These are phyloP conservation scores for Cavia aperea DNA, from an alignment of 2,113 vertebrate species.

Conservation along the genomic window DNA sequence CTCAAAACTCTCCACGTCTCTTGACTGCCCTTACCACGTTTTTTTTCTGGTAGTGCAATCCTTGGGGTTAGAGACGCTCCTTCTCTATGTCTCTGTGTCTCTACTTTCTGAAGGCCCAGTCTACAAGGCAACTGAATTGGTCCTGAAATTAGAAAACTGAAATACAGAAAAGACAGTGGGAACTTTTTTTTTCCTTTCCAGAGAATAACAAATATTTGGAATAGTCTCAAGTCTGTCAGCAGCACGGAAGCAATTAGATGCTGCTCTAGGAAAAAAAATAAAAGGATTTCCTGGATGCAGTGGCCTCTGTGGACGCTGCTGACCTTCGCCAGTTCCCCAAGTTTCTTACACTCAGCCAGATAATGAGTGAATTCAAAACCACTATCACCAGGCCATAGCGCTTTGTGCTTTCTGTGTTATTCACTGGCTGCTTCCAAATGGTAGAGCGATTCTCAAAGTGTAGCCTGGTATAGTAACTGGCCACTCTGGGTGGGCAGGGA, in stretches of 20 bases:
- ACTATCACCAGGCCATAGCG: not conserved
- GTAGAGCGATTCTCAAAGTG: slow-evolving; percentile 33
- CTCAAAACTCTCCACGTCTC: not conserved
- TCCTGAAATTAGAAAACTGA: slow-evolving; percentile 25
- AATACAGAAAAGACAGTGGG: slow-evolving; percentile 35
- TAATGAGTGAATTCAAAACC: slow-evolving; percentile 32
- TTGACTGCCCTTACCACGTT: not conserved
- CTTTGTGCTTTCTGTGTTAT: slow-evolving; percentile 23
- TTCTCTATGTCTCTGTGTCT: not conserved
- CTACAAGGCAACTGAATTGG: not conserved
- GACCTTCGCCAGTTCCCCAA: slow-evolving; percentile 16
- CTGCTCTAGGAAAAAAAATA: slow-evolving; percentile 14
- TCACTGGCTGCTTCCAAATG: slow-evolving; percentile 44
- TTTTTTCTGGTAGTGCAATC: not conserved
- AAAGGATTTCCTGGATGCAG: slow-evolving; percentile 15
- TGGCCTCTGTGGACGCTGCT: not conserved
- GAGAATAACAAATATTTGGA: slow-evolving; percentile 47
- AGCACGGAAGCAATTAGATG: slow-evolving; percentile 44
- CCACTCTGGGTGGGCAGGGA: slow-evolving; percentile 43
- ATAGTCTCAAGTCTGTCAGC: slow-evolving; percentile 33
- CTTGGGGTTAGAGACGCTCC: not conserved
- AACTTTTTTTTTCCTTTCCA: not conserved
- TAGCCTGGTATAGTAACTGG: not conserved
- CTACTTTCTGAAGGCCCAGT: not conserved
- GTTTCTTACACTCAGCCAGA: slow-evolving; percentile 1